Evolutionary conservation across 1,140 invertebrate genomes (phyloP), one percentile per base, ranked within the genome.

Genomic region (Drosophila truncata): DNA sequence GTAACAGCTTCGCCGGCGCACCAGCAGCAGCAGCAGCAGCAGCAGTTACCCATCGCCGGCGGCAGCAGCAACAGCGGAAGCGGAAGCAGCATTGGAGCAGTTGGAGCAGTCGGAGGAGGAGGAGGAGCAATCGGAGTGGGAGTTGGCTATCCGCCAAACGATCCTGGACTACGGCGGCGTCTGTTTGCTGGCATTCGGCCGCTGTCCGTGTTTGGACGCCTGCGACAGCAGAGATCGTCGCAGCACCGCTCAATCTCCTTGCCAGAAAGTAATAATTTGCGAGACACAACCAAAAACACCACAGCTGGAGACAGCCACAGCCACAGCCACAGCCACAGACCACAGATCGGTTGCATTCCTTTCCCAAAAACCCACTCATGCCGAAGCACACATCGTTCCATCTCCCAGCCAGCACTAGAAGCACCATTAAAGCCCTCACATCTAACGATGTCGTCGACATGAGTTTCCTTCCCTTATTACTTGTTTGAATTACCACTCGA

Each of bases 261-360:
- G 91, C 96, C 96, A 92, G 96, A 96, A 96, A 96, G 96, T 96
- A 96, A 95, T 96, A 96, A 95, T 95, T 94, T 94, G 94, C 85
- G 76, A 73, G 49, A 77, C 86, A 33, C 92, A 91, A 60, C 18
- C 52, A 55, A 33, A 33, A 69, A 23, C 75, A 66, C 18, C 60
- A 71, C 59, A 72, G 54, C 46, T 52, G 65, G 37, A 31, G 47
- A 81, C 59, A 54, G 35, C 64, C 59, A 52, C 63, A 69, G 18
- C 42, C 52, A 57, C 49, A 73, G 41, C n/a, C n/a, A n/a, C 41
- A 59, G 50, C 61, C 35, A 65, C 62, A 55, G 31, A 6, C 14
- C n/a, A n/a, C 54, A 41, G 33, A 41, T 37, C 54, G 29, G 4
- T 27, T 14, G 57, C 18, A 13, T 47, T 20, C n/a, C 13, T 4